Evolutionary conservation across 2,888 invertebrate genomes (phyloP), one percentile per base, ranked within the genome.

Genomic region (Pardosa pseudoannulata): DNA sequence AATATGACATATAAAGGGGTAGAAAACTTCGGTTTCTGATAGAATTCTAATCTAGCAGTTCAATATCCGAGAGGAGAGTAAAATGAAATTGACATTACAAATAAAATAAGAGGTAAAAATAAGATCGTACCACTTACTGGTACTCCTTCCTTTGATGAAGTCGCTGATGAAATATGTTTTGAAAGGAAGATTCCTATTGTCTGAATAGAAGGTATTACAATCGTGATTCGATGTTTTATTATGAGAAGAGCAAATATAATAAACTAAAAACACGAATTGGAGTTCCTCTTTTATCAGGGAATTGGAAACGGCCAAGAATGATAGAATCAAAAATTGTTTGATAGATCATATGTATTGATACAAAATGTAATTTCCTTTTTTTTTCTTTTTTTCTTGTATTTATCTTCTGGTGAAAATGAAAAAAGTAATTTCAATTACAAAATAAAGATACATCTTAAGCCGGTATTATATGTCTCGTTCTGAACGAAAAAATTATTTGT

Each of bases 121-220:
- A 65, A 39, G 32, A 46, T 32, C 64, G 65, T 65, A 39, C 39
- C 13, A 13, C 41, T 36, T 27, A 28, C 39, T 7, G 39, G 41
- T 13, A 7, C 28, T 46, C 27, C 19, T n/a, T 31, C 29, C 23
- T 13, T n/a, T 31, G 36, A 36, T 36, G 36, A 56, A 56, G 56
- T 56, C 56, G n/a, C 62, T 76, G 76, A 82, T 76, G 71, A 82
- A 82, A 82, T 71, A 65, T 72, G 39, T 76, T 41, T 70, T n/a
- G 2, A 67, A 65, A 39, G 6, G 46, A 67, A 28, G 19, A 27
- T 46, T 62, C 41, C 16, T 75, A 36, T 82, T 82, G 70, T 65
- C 76, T 28, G 50, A 62, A 70, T 31, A 70, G 75, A 71, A 27
- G 76, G 64, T 64, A 76, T 71, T 76, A 75, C 75, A 71, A 31